phyloP scores from a whole-genome alignment of 2,797 vertebrate genomes.

The Hoplostethus mediterraneus region DNA sequence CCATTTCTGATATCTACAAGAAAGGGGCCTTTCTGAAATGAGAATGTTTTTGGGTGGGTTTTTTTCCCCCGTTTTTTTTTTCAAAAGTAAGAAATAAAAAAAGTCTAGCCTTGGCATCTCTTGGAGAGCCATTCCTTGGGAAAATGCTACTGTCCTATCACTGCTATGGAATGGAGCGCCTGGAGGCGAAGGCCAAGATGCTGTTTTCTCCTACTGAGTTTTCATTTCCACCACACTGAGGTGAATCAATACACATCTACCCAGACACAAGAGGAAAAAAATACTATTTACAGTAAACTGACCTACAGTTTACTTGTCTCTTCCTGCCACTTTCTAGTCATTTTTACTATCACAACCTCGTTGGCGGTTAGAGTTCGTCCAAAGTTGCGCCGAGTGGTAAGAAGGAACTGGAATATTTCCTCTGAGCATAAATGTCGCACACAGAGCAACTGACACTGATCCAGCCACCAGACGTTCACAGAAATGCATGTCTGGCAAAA shows the following conservation, averaged over 20 bases:
- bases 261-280: conserved; percentile 3
- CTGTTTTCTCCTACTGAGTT: conserved; percentile 8
- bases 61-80: too few relatives aligned
- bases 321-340: background rate
- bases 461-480: conserved; percentile 32
- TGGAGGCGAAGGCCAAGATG: conserved; percentile 23
- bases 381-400: background rate
- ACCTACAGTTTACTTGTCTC: background rate
- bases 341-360: conserved; percentile 1
- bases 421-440: conserved; percentile 26
- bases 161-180: conserved; percentile 33
- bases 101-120: background rate
- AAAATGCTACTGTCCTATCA: conserved; percentile 33
- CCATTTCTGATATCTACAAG: background rate
- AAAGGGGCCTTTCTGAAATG: too few relatives aligned
- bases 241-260: conserved; percentile 49
- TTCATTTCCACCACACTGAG: conserved; percentile 26
- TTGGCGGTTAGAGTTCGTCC: conserved; percentile 7
- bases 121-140: conserved; percentile 32
- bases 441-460: conserved; percentile 32
- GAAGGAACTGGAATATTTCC: background rate
- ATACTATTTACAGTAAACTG: background rate
- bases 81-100: background rate
- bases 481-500: conserved; percentile 47
- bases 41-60: too few relatives aligned